These are phyloP conservation scores for Malthinus seriepunctatus DNA, from an alignment of 2,888 invertebrate species.

Conservation along the genomic window DNA sequence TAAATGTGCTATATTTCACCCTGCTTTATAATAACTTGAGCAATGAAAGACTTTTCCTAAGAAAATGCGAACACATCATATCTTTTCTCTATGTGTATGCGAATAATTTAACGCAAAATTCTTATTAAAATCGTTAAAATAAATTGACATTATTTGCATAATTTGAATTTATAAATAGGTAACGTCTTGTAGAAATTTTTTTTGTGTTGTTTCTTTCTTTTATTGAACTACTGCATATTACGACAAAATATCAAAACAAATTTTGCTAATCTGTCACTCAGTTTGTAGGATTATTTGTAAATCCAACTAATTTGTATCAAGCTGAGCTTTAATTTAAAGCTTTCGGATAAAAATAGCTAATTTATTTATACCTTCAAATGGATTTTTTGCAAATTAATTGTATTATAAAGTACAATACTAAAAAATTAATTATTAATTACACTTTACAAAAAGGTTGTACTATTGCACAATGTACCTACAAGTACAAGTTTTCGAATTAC, in stretches of 20 bases:
- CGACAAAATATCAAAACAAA: slow-evolving; percentile 1
- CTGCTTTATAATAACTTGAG: slow-evolving; percentile 15
- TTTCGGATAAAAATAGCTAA: neutral
- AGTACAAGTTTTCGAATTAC: no score
- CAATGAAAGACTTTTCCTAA: slow-evolving; percentile 18
- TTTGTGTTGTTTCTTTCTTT: neutral
- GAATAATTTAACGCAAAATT: neutral
- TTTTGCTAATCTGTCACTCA: slow-evolving; percentile 4
- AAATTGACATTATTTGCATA: no score
- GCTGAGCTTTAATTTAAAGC: slow-evolving; percentile 4
- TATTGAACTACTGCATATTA: neutral
- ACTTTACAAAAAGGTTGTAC: no score
- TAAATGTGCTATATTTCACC: slow-evolving; percentile 22
- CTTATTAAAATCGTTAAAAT: no score
- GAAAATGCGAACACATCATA: slow-evolving; percentile 18
- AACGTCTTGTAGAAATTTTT: slow-evolving; percentile 8
- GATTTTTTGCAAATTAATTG: no score
- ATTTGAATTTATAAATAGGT: no score
- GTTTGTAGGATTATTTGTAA: slow-evolving; percentile 9
- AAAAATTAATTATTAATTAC: no score
- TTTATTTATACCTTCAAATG: no score
- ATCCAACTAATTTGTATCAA: slow-evolving; percentile 9
- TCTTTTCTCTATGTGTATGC: slow-evolving; percentile 10
- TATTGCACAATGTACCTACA: no score
- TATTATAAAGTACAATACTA: no score